phyloP scores from a whole-genome alignment of 2,113 vertebrate genomes.

The Sinocyclocheilus anshuiensis region DNA sequence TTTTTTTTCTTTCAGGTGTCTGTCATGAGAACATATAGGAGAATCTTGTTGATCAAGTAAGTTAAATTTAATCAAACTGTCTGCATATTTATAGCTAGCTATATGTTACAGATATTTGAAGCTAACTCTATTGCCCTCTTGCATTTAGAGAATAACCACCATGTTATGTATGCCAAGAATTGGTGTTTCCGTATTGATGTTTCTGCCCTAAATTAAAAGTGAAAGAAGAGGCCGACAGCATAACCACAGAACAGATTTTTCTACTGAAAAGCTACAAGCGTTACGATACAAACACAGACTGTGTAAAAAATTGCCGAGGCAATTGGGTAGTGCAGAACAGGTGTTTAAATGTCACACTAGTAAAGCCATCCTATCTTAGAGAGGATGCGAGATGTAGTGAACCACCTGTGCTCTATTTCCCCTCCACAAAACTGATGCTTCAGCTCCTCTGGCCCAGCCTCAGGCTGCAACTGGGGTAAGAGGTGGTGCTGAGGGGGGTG shows the following conservation, averaged over 20 bases:
- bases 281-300: neutral
- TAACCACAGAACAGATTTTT: slow-evolving; percentile 5
- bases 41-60: neutral
- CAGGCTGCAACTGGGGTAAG: slow-evolving; percentile 5
- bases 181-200: neutral
- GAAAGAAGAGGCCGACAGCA: neutral
- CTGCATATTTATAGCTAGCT: neutral
- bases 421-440: slow-evolving; percentile 35
- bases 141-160: neutral
- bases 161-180: neutral
- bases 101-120: neutral
- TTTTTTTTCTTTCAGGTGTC: neutral
- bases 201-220: neutral
- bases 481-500: slow-evolving; percentile 52
- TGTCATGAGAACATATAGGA: neutral
- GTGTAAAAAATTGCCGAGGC: slow-evolving; percentile 26
- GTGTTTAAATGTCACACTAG: slow-evolving; percentile 36
- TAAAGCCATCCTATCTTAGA: slow-evolving; percentile 33
- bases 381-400: slow-evolving; percentile 19
- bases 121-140: neutral
- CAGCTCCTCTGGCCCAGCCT: slow-evolving; percentile 38
- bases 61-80: neutral
- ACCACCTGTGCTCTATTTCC: slow-evolving; percentile 52
- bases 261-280: neutral
- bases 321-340: slow-evolving; percentile 12